Evolutionary conservation across 2,797 vertebrate species (phyloP), one percentile per base, ranked within the genome.

Genomic region (Eulemur rubriventer): DNA sequence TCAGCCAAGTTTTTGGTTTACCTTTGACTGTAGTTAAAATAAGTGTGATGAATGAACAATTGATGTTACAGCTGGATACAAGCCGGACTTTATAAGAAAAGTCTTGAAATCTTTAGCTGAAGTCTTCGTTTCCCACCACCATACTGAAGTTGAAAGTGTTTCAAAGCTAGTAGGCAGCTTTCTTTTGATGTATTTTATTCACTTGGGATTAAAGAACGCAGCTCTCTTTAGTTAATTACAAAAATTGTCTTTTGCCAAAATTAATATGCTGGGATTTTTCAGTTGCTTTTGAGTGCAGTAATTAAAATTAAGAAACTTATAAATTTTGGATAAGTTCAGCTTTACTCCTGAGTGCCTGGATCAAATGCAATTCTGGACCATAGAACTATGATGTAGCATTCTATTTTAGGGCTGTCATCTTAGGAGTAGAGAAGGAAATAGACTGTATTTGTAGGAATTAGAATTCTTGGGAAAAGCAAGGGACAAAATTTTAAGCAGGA

Each of bases 151-250:
- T 92, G 30, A 87, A 79, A 65, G 48, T 52, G 26, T 83, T 83
- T 87, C 38, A 80, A 75, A 81, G n/a, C 80, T 78, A n/a, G 26
- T 52, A 80, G 38, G 59, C 52, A 84, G 48, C 18, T 26, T 87
- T 89, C 67, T 91, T 75, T 85, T 55, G 35, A 59, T 76, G 24
- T 80, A 61, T 78, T 55, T 91, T 65, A 48, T 69, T 73, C 70
- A 55, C 17, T 91, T 76, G 35, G 12, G 18, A 76, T 91, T 67
- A 97, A 87, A 59, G 81, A 70, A 41, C 94, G 63, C 95, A 91
- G 17, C 57, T 91, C 59, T 76, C 55, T 76, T 59, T 61, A 59
- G 35, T 46, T 57, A 33, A 63, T 86, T 17, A 52, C 14, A n/a
- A 83, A 85, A 91, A 38, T 48, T 91, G 35, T 59, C 50, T 95